phyloP scores from a whole-genome alignment of 2,113 vertebrate species.

The Casuarius casuarius region DNA sequence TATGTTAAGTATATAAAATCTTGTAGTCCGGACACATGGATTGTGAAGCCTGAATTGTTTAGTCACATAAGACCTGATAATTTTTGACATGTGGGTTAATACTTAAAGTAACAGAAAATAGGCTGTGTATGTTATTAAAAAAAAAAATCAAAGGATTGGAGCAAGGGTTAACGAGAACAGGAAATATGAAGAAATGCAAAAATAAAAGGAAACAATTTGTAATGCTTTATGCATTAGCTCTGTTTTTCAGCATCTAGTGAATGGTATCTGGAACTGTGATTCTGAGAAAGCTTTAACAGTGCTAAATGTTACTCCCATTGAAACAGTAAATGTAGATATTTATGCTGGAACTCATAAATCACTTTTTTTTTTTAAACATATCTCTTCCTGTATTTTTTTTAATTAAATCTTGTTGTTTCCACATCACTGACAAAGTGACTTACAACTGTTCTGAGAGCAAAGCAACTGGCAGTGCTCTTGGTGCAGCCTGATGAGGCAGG shows the following conservation, averaged over 20 bases:
- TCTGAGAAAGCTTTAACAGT: background rate
- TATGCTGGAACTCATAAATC: background rate
- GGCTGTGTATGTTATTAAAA: background rate
- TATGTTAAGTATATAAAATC: background rate
- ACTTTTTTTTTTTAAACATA: background rate
- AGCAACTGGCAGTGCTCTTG: accelerated
- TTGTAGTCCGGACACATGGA: background rate
- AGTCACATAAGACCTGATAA: background rate
- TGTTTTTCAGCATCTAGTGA: background rate
- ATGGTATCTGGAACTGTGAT: background rate
- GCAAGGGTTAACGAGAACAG: background rate
- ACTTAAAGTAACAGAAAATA: background rate
- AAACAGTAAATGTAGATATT: background rate
- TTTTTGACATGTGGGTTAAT: background rate
- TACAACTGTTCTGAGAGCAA: background rate
- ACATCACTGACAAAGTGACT: background rate
- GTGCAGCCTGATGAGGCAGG: background rate
- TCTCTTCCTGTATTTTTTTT: background rate
- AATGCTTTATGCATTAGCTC: background rate
- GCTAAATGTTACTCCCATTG: background rate
- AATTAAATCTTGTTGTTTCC: background rate
- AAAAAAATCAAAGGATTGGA: background rate
- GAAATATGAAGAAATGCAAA: background rate
- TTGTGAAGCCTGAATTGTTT: background rate
- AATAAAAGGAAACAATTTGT: background rate